A percentile compares a stretch with the other conserved stretches of the same genome.
Conservation (phyloP, 2,888 invertebrate species). For the Plebejus melissa region DNA sequence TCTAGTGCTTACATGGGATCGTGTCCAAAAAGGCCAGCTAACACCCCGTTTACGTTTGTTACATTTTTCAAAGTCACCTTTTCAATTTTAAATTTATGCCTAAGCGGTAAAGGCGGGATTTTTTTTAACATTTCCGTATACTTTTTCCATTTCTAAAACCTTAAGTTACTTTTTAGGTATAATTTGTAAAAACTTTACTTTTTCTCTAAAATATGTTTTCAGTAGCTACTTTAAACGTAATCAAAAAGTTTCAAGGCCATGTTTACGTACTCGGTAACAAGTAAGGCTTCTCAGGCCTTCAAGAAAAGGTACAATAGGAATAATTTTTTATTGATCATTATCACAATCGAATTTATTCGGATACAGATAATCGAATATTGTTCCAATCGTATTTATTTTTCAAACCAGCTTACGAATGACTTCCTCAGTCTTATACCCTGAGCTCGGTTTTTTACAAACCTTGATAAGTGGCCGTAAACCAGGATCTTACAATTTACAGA, state of each 20-base stretch:
- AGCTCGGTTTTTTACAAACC: background rate
- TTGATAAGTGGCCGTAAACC: too few species aligned
- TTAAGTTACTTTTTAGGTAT: background rate
- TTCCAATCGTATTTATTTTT: background rate
- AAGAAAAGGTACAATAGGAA: background rate
- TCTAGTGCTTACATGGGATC: slow-evolving; percentile 38
- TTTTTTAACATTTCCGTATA: slow-evolving; percentile 8
- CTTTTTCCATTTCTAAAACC: background rate
- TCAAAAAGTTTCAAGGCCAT: background rate
- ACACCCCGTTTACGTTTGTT: slow-evolving; percentile 33
- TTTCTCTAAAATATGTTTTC: background rate
- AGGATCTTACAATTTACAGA: too few species aligned
- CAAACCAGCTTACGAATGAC: background rate
- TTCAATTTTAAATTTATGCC: slow-evolving; percentile 36
- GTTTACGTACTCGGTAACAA: background rate
- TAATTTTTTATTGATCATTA: background rate
- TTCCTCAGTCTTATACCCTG: background rate
- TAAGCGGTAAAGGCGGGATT: slow-evolving; percentile 32
- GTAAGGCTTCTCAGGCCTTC: background rate
- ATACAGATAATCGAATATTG: background rate
- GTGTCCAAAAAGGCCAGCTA: slow-evolving; percentile 38
- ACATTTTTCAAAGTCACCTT: slow-evolving; percentile 33
- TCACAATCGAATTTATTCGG: background rate
- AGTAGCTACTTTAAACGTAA: background rate
- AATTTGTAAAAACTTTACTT: background rate